Percentiles rank a stretch among this genome's conserved stretches.
phyloP scores from a whole-genome alignment of 2,888 invertebrate species.

The Phalangium opilio region DNA sequence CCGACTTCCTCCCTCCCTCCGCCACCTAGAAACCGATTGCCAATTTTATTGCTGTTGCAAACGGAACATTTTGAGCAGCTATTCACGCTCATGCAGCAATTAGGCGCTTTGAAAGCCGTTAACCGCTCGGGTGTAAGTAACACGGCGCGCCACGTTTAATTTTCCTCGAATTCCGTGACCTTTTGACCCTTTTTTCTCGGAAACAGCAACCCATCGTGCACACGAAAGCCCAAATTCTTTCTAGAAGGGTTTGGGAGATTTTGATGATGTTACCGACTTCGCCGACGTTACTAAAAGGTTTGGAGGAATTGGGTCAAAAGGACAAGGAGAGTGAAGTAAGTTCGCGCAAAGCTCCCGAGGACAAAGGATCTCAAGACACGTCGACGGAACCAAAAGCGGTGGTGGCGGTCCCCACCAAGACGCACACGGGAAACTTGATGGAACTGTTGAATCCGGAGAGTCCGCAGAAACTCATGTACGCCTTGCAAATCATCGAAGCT shows the following conservation, averaged over 20 bases:
- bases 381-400: not conserved
- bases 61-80: conserved; percentile 80
- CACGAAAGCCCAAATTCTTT: conserved; percentile 73
- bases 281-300: conserved; percentile 65
- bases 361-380: no score
- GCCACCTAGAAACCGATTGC: conserved; percentile 58
- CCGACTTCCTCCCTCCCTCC: conserved; percentile 75
- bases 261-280: conserved; percentile 79
- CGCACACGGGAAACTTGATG: conserved; percentile 39
- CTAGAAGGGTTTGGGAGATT: conserved; percentile 86
- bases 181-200: no score
- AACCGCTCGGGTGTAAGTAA: conserved; percentile 50
- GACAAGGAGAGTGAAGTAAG: no score
- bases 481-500: conserved; percentile 67
- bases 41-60: conserved; percentile 65
- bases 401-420: not conserved
- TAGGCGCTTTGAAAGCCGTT: conserved; percentile 69
- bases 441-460: conserved; percentile 71
- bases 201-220: conserved; percentile 56
- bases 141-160: no score
- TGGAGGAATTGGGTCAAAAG: conserved; percentile 48
- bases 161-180: no score
- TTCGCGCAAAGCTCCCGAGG: no score
- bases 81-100: conserved; percentile 73
- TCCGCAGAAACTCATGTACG: conserved; percentile 89